These are phyloP conservation scores for Diaprepes abbreviatus DNA, from an alignment of 2,888 invertebrate genomes.

Conservation along the genomic window DNA sequence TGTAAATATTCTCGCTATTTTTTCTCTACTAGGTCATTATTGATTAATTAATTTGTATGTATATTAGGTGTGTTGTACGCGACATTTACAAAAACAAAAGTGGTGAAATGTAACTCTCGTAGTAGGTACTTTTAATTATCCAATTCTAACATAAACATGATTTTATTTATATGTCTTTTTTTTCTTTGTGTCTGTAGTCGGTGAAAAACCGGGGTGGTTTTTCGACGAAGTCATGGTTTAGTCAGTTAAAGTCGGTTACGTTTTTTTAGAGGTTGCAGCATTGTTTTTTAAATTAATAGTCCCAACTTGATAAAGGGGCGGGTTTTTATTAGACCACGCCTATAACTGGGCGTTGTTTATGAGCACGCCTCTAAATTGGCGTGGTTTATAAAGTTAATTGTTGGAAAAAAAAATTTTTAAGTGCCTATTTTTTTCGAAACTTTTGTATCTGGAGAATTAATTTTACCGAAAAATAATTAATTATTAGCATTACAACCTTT, in stretches of 20 bases:
- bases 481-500: too few species aligned
- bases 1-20: conserved; percentile 47
- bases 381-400: too few species aligned
- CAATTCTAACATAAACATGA: conserved; percentile 43
- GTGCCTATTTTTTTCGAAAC: too few species aligned
- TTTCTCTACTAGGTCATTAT: conserved; percentile 49
- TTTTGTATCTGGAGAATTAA: too few species aligned
- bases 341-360: not conserved
- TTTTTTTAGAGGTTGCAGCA: not conserved
- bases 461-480: too few species aligned
- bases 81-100: conserved; percentile 43
- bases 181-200: conserved; percentile 43
- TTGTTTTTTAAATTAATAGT: not conserved
- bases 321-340: not conserved
- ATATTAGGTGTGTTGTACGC: conserved; percentile 49
- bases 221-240: conserved; percentile 32
- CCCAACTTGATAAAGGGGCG: not conserved
- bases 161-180: conserved; percentile 47
- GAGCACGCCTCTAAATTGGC: too few species aligned
- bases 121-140: conserved; percentile 46
- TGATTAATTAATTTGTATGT: conserved; percentile 47
- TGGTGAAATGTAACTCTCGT: conserved; percentile 46
- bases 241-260: conserved; percentile 11
- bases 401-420: too few species aligned
- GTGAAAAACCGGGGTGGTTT: conserved; percentile 14